Base-by-base conservation (phyloP, 2,113 vertebrate genomes). In the Melanotaenia duboulayi region DNA sequence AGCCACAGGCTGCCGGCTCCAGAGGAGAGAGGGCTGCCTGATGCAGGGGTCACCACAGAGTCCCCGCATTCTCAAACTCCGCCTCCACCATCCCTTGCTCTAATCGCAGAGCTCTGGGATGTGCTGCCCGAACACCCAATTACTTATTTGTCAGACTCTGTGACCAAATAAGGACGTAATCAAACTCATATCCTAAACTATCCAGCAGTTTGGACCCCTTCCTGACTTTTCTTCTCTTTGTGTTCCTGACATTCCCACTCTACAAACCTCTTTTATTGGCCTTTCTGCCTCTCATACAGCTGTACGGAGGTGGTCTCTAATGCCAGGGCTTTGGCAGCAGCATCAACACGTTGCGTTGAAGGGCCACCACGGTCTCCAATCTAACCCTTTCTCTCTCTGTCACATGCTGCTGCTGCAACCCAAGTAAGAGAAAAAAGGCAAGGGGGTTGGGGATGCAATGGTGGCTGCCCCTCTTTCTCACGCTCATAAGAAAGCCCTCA, bases 401-500 rank as follows among this genome's bases (percentile, higher is more conserved):
- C 84, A 80, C 89, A 84, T 84, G 87, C 89, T 74, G 81, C 89
- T 73, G 80, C 89, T 86, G 81, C 92, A 83, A 70, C 87, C 79
- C 82, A 72, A 85, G 87, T 86, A 83, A 81, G 51, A 76, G 81
- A 87, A 58, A 89, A 86, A 80, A 77, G 62, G 56, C 52, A 63
- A 60, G 58, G 67, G 76, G 84, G 72, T 35, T 54, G 77, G 78
- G 81, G 81, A 84, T 80, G 83, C 46, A 73, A 81, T 87, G 71
- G 88, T 89, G 79, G 80, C 92, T 87, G 90, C 87, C 90, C 92
- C 85, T 62, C 88, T 94, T 96, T 96, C 95, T 96, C 95, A 96
- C 94, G 95, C 96, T 96, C 90, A 48, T 92, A 94, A 95, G 93
- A 95, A 94, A 95, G 94, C 91, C 90, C 89, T 93, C 91, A 91